phyloP scores from a whole-genome alignment of 2,113 vertebrate genomes.

The Tupaia tana region DNA sequence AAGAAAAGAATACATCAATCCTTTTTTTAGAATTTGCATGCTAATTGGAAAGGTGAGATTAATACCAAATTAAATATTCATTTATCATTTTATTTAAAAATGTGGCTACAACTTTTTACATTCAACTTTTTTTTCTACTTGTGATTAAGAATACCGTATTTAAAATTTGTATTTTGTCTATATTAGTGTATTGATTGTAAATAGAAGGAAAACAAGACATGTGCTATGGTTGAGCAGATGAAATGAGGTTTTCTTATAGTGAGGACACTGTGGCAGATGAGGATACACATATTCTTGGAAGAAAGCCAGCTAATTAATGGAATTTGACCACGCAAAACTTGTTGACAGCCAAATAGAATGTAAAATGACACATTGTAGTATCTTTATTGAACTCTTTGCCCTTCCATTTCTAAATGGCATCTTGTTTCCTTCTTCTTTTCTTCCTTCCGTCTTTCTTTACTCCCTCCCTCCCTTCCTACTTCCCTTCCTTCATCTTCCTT shows the following conservation, averaged over 20 bases:
- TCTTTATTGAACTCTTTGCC: slow-evolving; percentile 47
- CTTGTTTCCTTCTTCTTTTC: not conserved
- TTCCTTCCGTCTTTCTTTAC: not conserved
- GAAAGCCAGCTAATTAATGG: slow-evolving; percentile 84
- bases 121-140: not conserved
- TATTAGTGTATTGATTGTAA: slow-evolving; percentile 64
- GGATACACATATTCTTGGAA: slow-evolving; percentile 80
- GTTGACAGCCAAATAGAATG: slow-evolving; percentile 82
- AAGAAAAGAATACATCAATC: not conserved
- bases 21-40: not conserved
- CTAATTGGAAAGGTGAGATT: not conserved
- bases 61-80: not conserved
- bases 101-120: not conserved
- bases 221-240: slow-evolving; percentile 78
- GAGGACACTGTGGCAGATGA: slow-evolving; percentile 78
- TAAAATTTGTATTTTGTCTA: slow-evolving; percentile 52
- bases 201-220: slow-evolving; percentile 81
- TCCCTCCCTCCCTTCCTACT: not conserved
- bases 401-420: not conserved
- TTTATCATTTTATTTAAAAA: not conserved
- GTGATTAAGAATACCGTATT: not conserved
- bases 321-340: slow-evolving; percentile 87
- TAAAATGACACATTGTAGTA: slow-evolving; percentile 82
- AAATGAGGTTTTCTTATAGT: slow-evolving; percentile 80
- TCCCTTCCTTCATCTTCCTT: not conserved